These are phyloP conservation scores for Latrodectus elegans DNA, from an alignment of 2,888 invertebrate genomes.

Conservation along the genomic window DNA sequence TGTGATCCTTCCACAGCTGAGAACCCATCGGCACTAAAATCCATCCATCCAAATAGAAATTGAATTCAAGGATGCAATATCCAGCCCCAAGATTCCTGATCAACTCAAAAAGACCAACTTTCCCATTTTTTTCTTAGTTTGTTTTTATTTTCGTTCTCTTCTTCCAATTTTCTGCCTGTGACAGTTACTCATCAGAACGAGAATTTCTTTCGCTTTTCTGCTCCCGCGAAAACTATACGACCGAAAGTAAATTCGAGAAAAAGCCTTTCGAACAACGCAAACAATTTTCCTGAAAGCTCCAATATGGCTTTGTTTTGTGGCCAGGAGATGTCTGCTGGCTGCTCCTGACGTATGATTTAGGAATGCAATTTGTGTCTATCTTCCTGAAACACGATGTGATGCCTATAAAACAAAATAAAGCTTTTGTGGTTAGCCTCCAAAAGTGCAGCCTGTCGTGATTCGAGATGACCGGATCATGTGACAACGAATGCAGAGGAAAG, in stretches of 20 bases:
- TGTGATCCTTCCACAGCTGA: not conserved
- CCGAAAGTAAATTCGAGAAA: conserved; percentile 51
- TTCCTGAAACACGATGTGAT: conserved; percentile 24
- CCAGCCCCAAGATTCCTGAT: conserved; percentile 46
- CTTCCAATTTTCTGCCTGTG: conserved; percentile 61
- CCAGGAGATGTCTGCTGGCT: conserved; percentile 24
- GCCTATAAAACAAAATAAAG: conserved; percentile 11
- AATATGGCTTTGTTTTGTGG: conserved; percentile 18
- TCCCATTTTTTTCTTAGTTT: conserved; percentile 10
- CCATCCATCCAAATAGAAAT: conserved; percentile 51
- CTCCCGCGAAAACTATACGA: conserved; percentile 53
- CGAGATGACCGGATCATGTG: no score
- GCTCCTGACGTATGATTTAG: conserved; percentile 59
- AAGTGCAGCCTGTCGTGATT: no score
- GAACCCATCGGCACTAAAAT: not conserved
- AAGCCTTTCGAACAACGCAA: conserved; percentile 41
- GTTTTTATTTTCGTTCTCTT: conserved; percentile 13
- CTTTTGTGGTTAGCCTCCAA: not conserved
- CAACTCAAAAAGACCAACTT: conserved; percentile 46
- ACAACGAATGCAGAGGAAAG: no score
- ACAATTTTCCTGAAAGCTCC: conserved; percentile 60
- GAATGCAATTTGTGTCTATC: conserved; percentile 56
- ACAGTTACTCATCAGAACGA: conserved; percentile 59
- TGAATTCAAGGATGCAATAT: conserved; percentile 53
- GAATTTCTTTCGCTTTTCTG: conserved; percentile 64